Percentiles rank a stretch among this genome's conserved stretches.
phyloP scores from a whole-genome alignment of 2,797 vertebrate species.

The Sebastes miniatus region DNA sequence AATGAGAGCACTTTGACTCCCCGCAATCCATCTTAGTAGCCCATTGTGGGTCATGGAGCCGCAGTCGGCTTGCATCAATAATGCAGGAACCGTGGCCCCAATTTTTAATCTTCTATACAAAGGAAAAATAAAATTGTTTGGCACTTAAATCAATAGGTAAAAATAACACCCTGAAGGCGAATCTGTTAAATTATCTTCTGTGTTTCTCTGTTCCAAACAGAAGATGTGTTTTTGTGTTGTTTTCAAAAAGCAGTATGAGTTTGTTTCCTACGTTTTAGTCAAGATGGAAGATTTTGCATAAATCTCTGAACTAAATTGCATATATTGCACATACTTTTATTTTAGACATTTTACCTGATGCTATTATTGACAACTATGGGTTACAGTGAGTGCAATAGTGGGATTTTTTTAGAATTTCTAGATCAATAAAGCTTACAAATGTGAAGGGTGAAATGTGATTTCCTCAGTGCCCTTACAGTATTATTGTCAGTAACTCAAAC shows the following conservation, averaged over 20 bases:
- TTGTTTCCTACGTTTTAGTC: neutral
- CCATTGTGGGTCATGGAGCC: neutral
- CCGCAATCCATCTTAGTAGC: neutral
- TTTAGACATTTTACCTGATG: neutral
- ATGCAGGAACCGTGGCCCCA: conserved; percentile 5
- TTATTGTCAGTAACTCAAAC: neutral
- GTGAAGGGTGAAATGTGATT: neutral
- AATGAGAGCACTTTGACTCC: conserved; percentile 4
- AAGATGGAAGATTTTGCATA: neutral
- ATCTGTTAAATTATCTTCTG: neutral
- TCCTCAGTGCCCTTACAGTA: neutral
- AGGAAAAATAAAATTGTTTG: neutral
- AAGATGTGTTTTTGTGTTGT: neutral
- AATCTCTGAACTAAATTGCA: neutral
- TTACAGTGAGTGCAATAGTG: neutral
- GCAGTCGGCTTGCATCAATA: conserved; percentile 20
- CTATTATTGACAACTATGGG: neutral
- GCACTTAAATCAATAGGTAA: conserved; percentile 12
- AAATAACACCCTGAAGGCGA: neutral
- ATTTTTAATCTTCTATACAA: conserved; percentile 21
- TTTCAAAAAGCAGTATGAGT: neutral
- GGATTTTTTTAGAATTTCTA: neutral
- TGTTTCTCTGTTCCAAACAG: neutral
- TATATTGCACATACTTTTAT: neutral
- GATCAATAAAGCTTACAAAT: neutral